Conservation (phyloP, 2,113 vertebrate genomes). For the human (Homo sapiens) region DNA sequence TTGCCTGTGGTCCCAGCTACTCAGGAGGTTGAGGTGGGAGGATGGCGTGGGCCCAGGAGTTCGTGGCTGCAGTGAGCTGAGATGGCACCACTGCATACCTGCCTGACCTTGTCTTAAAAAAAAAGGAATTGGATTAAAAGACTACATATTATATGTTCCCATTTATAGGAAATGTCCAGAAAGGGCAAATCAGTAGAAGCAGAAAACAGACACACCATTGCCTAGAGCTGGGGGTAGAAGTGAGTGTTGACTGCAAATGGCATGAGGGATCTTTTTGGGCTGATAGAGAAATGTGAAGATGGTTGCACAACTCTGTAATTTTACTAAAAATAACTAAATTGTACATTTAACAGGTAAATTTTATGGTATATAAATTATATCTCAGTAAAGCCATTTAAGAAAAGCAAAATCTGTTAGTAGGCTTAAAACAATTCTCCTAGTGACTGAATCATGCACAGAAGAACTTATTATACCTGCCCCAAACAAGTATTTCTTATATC, state of each 20-base stretch:
- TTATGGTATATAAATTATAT: neutral
- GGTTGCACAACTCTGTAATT: neutral
- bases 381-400: neutral
- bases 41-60: no score
- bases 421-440: neutral
- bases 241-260: neutral
- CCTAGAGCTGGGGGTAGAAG: neutral
- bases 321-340: neutral
- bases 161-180: neutral
- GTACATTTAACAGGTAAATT: neutral
- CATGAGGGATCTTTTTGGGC: neutral
- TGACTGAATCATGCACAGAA: neutral
- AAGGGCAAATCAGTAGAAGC: neutral
- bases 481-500: neutral
- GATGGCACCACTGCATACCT: neutral
- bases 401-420: neutral
- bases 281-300: neutral
- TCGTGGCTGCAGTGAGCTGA: neutral
- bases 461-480: neutral
- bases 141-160: neutral
- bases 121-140: neutral
- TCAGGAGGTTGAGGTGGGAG: no score
- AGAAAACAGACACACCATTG: neutral
- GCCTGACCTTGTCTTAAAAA: neutral
- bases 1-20: no score